phyloP scores from a whole-genome alignment of 2,888 invertebrate genomes.

The Harpagoxenus sublaevis region DNA sequence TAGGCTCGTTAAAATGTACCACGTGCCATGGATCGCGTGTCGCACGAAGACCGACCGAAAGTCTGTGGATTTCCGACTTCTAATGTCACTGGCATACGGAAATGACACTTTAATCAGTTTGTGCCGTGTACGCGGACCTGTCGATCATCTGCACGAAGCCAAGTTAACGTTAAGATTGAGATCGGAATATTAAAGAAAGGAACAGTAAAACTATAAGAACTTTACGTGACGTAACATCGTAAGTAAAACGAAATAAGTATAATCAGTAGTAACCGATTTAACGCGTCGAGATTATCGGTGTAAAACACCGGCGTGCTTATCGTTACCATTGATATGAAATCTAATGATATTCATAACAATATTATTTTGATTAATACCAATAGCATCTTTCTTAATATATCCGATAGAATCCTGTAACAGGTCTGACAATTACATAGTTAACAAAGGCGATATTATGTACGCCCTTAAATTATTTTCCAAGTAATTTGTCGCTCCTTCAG shows the following conservation, averaged over 20 bases:
- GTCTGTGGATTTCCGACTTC: conserved; percentile 63
- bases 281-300: conserved; percentile 19
- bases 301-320: conserved; percentile 6
- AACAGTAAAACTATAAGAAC: background rate
- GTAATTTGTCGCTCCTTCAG: background rate
- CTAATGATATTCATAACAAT: background rate
- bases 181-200: conserved; percentile 19
- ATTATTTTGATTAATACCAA: background rate
- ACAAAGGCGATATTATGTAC: background rate
- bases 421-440: background rate
- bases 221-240: conserved; percentile 6
- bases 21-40: conserved; percentile 67
- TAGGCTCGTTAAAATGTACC: conserved; percentile 61
- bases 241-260: conserved; percentile 11
- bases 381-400: background rate
- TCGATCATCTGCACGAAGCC: conserved; percentile 55
- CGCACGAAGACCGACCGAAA: conserved; percentile 68
- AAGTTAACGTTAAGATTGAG: conserved; percentile 31
- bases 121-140: conserved; percentile 48
- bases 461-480: background rate
- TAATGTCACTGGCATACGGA: conserved; percentile 73
- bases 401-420: background rate
- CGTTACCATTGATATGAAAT: background rate
- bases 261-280: conserved; percentile 22
- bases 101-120: conserved; percentile 73